These are phyloP conservation scores for Xanthorhoe designata DNA, from an alignment of 2,888 invertebrate genomes.

Conservation along the genomic window DNA sequence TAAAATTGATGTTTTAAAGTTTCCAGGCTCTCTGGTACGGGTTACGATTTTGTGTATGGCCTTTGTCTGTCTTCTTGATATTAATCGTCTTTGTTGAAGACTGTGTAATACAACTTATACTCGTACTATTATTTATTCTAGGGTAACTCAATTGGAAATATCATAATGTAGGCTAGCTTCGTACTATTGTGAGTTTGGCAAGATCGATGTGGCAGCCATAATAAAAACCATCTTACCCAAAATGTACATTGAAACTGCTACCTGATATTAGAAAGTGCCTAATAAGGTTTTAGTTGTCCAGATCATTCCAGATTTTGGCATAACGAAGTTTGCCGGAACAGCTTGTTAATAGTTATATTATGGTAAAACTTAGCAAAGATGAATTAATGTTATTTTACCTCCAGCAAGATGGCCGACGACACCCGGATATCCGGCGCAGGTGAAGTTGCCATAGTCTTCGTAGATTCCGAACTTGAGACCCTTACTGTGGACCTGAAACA, in stretches of 20 bases:
- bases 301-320: too few relatives aligned
- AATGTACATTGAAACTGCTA: not conserved
- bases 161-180: slow-evolving; percentile 50
- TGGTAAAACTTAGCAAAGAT: not conserved
- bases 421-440: slow-evolving; percentile 98
- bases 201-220: slow-evolving; percentile 13
- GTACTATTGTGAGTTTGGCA: slow-evolving; percentile 41
- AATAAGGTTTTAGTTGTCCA: not conserved
- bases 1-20: too few relatives aligned
- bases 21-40: too few relatives aligned
- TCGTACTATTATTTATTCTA: too few relatives aligned
- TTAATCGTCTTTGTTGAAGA: too few relatives aligned
- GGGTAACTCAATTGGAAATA: slow-evolving; percentile 40
- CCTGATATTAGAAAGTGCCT: not conserved
- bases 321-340: too few relatives aligned
- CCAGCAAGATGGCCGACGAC: slow-evolving; percentile 93
- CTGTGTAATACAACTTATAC: slow-evolving; percentile 36
- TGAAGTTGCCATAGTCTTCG: slow-evolving; percentile 98
- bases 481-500: slow-evolving; percentile 93
- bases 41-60: too few relatives aligned
- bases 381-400: slow-evolving; percentile 55
- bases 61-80: too few relatives aligned
- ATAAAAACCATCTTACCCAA: not conserved
- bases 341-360: too few relatives aligned
- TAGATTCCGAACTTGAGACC: slow-evolving; percentile 99